Percentiles rank a stretch among this genome's conserved stretches.
These are phyloP conservation scores for Ispidina picta DNA, from an alignment of 2,797 vertebrate genomes.

Conservation along the genomic window DNA sequence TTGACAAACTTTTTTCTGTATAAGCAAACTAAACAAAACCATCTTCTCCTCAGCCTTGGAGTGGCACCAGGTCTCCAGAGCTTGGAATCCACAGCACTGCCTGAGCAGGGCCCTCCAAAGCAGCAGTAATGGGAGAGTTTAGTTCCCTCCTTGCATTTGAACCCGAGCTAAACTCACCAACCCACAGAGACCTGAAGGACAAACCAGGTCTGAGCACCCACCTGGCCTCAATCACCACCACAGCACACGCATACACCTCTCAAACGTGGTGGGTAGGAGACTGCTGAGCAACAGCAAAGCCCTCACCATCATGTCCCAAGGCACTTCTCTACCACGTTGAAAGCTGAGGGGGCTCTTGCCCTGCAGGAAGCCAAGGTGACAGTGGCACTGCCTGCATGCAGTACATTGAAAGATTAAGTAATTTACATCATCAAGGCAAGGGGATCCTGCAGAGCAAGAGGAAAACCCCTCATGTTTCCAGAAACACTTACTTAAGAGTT, in stretches of 20 bases:
- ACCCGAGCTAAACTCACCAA: background rate
- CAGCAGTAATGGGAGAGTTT: background rate
- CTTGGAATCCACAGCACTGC: accelerated
- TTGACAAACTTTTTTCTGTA: conserved; percentile 11
- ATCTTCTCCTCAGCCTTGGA: background rate
- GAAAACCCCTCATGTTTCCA: background rate
- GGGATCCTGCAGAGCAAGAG: background rate
- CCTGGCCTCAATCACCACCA: background rate
- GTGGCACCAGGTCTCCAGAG: background rate
- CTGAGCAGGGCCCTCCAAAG: background rate
- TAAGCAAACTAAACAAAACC: conserved; percentile 35
- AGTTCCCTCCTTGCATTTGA: accelerated
- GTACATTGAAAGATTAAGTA: too few species aligned
- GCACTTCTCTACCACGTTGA: background rate
- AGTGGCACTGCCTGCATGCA: too few species aligned
- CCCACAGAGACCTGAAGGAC: background rate
- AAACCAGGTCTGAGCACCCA: background rate
- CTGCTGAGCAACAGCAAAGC: background rate
- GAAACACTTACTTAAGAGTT: background rate
- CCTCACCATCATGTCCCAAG: background rate
- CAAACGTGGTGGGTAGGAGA: background rate
- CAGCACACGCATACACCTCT: accelerated
- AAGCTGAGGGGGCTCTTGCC: background rate
- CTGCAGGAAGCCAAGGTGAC: background rate
- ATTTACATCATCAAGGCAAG: background rate